Conservation (phyloP, 2,113 vertebrate genomes). For the Antechinus stuartii region DNA sequence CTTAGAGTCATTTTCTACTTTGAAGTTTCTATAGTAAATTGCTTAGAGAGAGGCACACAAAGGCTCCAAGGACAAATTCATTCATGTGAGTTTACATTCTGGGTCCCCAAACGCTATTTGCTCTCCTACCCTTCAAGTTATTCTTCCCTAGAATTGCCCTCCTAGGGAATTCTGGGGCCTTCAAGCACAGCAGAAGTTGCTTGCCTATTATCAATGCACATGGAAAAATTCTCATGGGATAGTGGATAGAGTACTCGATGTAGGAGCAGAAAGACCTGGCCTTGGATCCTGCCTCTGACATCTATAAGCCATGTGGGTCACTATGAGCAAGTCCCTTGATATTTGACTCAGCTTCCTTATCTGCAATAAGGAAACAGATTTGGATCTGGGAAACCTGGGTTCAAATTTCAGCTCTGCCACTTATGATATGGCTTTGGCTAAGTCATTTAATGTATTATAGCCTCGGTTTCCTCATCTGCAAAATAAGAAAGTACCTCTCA, state of each 20-base stretch:
- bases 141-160: not conserved
- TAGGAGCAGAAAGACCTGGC: not conserved
- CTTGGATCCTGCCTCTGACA: not conserved
- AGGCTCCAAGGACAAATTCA: not conserved
- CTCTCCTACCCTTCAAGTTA: not conserved
- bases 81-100: constrained; percentile 12
- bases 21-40: constrained; percentile 3
- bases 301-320: not conserved
- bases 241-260: not conserved
- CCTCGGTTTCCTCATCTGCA: not conserved
- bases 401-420: not conserved
- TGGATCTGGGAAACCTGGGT: not conserved
- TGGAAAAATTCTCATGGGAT: not conserved
- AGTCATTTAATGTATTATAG: not conserved
- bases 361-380: not conserved
- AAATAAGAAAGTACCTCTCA: not conserved
- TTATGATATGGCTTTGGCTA: not conserved
- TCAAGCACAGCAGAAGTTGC: not conserved
- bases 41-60: not conserved
- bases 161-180: not conserved
- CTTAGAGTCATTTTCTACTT: not conserved
- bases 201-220: not conserved
- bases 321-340: not conserved
- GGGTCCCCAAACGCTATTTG: not conserved
- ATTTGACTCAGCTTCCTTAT: not conserved